Base-by-base conservation (phyloP, 1,140 invertebrate genomes). In the Drosophila sproati region DNA sequence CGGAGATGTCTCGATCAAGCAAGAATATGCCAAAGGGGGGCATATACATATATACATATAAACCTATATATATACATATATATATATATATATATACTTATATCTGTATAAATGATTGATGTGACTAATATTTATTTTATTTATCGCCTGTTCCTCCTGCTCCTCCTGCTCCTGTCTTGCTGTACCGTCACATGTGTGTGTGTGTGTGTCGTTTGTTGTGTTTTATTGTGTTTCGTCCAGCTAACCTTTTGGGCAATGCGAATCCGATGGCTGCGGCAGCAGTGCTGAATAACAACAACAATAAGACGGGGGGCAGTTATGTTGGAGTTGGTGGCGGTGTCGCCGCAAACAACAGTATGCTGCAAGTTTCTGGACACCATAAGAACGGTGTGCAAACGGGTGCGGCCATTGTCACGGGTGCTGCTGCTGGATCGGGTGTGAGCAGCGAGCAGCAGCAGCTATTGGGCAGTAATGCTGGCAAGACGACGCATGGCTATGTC, bases 281-380 rank as follows among this genome's bases (percentile, higher is more conserved):
- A 67, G 87, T 90, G 77, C 55, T 91, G 41, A 91, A 89, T 62
- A 89, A 88, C 56, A 83, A 86, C 74, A 91, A 82, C 7, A 91
- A 8, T 43, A 43, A 86, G 79, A 80, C 82, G 31, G 56, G 37
- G n/a, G 73, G 73, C 56, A 55, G 61, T 47, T 87, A 76, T 37
- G 75, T 60, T 39, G 67, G 71, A 10, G 73, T 62, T 37, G 75
- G 63, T 34, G 67, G 71, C 10, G 73, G 66, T 32, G 76, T 35
- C 7, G 45, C 37, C 20, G 66, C 35, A 43, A 43, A 43, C 39
- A 43, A 43, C 39, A 52, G 7, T 43, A 74, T 67, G 75, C 43
- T 77, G 51, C 73, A 64, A 7, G 37, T 43, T 5, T 34, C 48
- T 37, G 70, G 47, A 6, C 70, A 72, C 51, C 77, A 82, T 62